Evolutionary conservation across 2,113 vertebrate species (phyloP).

Genomic region (Psilopogon haemacephalus): DNA sequence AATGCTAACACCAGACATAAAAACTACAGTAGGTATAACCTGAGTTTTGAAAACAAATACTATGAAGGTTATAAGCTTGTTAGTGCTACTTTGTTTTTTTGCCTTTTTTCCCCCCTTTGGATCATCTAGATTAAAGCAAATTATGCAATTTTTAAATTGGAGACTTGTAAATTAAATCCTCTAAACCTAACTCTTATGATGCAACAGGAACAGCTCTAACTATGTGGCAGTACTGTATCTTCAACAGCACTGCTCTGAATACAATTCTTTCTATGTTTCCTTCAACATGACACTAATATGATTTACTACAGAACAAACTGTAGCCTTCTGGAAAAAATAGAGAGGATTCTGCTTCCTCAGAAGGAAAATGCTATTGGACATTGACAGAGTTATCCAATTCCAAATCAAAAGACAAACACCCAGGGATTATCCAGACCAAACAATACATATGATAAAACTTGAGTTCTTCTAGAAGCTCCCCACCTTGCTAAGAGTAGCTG

Average conservation of each 20-base stretch:
- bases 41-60: neutral
- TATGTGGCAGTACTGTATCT: neutral
- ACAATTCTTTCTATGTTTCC: neutral
- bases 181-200: slow-evolving; percentile 19
- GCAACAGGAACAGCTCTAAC: neutral
- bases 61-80: neutral
- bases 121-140: slow-evolving; percentile 61
- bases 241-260: neutral
- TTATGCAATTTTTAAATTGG: slow-evolving; percentile 45
- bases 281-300: neutral
- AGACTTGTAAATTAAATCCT: neutral
- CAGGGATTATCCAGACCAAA: neutral
- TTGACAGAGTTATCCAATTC: neutral
- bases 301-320: neutral
- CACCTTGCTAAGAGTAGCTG: neutral
- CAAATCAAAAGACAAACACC: neutral
- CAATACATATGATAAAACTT: neutral
- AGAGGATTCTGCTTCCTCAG: neutral
- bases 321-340: neutral
- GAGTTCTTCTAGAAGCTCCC: neutral
- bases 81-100: neutral
- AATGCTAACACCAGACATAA: neutral
- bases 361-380: neutral
- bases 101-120: neutral
- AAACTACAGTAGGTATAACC: neutral